Conservation (phyloP, 2,113 vertebrate genomes). For the human region DNA sequence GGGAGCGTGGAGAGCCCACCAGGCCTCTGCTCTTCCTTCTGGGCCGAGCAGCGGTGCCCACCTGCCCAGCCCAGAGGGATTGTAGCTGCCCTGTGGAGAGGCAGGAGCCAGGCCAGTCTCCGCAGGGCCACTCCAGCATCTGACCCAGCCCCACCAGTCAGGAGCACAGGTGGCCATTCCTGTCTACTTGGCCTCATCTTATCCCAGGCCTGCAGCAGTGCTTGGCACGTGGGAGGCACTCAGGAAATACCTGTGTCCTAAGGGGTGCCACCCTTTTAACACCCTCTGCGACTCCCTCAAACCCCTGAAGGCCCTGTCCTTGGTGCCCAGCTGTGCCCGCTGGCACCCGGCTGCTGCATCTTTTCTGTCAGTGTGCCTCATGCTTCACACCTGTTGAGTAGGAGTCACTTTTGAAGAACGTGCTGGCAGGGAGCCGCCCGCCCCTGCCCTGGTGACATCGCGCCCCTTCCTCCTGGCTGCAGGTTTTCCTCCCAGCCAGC, state of each 20-base stretch:
- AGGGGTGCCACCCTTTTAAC: fast-evolving
- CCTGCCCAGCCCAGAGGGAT: neutral
- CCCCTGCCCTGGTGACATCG: neutral
- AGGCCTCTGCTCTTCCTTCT: neutral
- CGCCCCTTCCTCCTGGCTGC: neutral
- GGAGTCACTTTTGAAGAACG: neutral
- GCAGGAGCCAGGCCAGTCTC: neutral
- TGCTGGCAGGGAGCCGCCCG: neutral
- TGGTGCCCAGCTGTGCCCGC: neutral
- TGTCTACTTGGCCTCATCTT: neutral
- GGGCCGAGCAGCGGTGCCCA: fast-evolving
- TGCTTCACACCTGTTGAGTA: neutral
- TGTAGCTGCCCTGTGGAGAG: neutral
- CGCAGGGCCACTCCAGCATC: neutral
- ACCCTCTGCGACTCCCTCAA: neutral
- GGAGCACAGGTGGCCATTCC: neutral
- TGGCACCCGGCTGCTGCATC: neutral
- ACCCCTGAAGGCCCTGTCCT: neutral
- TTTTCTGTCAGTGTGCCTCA: neutral
- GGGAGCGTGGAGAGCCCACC: neutral
- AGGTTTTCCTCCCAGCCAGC: neutral
- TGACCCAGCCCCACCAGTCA: neutral
- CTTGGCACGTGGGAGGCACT: neutral
- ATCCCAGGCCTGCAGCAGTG: neutral
- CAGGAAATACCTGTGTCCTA: neutral